A percentile compares a stretch with the other conserved stretches of the same genome.
Evolutionary conservation across 2,797 vertebrate genomes (phyloP).

Genomic region (Echeneis naucrates): DNA sequence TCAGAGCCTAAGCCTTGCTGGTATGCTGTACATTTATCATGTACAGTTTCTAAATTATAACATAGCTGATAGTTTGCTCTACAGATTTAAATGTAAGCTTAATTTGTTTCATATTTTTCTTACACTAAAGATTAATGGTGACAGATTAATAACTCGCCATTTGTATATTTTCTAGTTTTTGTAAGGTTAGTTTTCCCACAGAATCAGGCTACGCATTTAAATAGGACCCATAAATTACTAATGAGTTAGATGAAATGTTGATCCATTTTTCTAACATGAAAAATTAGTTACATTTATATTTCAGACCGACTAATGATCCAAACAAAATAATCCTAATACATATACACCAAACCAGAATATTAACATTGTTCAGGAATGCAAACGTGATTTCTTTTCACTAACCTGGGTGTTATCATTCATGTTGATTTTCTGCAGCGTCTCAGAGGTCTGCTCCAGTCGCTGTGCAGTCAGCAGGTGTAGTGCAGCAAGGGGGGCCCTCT

Average conservation of each 20-base stretch:
- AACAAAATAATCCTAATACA: background rate
- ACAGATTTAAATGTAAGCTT: background rate
- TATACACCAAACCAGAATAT: background rate
- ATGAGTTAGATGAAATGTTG: background rate
- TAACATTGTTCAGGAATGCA: background rate
- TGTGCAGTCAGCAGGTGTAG: conserved; percentile 22
- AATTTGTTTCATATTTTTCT: background rate
- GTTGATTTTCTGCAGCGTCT: conserved; percentile 9
- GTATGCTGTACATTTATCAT: conserved; percentile 17
- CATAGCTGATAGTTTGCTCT: background rate
- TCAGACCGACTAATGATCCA: background rate
- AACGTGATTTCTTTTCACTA: conserved; percentile 11
- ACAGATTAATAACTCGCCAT: background rate
- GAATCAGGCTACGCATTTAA: background rate
- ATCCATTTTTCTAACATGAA: background rate
- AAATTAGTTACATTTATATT: background rate
- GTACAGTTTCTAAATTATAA: background rate
- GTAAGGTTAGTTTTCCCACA: background rate
- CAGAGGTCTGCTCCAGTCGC: conserved; percentile 19
- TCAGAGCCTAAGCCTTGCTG: conserved; percentile 26
- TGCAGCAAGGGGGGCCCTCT: conserved; percentile 22
- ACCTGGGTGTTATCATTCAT: conserved; percentile 66
- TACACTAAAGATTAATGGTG: background rate
- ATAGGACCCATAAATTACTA: background rate
- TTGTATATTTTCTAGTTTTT: background rate